Evolutionary conservation across 2,797 vertebrate species (phyloP), one percentile per base, ranked within the genome.

Genomic region (Sebastes jordani): DNA sequence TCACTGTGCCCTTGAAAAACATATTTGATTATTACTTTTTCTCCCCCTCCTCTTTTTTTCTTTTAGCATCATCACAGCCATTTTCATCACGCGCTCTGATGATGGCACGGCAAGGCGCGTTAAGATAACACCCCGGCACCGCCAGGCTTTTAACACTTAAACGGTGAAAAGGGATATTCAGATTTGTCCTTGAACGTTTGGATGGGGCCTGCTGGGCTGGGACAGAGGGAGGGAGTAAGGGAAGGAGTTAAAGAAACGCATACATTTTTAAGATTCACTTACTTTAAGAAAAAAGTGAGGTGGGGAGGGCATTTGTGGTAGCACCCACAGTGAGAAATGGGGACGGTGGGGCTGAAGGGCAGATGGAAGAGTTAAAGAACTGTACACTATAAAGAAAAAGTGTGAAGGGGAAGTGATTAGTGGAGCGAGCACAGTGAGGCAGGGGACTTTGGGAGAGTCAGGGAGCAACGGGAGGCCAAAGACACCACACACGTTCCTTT

Each of bases 81-180:
- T 96, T 96, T 95, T 94, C 92, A 94, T 93, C 93, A 94, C 89
- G 90, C 93, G 65, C 90, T 90, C 91, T 93, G 90, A 94, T 94
- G 93, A 90, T 93, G 86, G 88, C 87, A 92, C 86, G 91, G 94
- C 91, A 92, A 92, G 92, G 94, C 92, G 93, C 93, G 91, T 92
- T 93, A 93, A 94, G 93, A 95, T 93, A 94, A 94, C 96, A 95
- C 94, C 91, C 92, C 87, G 22, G 92, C 93, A 94, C 94, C 92
- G 86, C 91, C 93, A 96, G 95, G 95, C 95, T 96, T 96, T 96
- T 96, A 96, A 96, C 96, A 95, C 95, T 96, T 95, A 94, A 95
- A 95, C 90, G 95, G 94, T 94, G 94, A 95, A 95, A 96, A 96
- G 89, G 92, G 92, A 96, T 95, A 96, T 96, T 96, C 94, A 95